phyloP scores from a whole-genome alignment of 2,797 vertebrate species.

The Trichosurus vulpecula region DNA sequence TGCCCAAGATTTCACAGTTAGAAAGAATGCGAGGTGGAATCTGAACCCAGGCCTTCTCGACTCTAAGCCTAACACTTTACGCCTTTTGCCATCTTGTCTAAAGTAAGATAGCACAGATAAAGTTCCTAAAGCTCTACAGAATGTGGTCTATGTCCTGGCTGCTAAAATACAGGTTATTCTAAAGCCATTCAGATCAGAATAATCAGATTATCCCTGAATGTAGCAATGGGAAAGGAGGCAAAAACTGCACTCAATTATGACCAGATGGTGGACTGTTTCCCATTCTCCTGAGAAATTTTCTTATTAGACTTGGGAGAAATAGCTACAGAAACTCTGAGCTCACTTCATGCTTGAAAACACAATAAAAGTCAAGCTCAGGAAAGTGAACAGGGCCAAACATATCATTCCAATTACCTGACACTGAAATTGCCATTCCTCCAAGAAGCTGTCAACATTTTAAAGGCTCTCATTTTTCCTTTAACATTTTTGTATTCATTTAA shows the following conservation, averaged over 20 bases:
- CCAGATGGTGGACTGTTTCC: background rate
- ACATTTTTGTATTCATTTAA: background rate
- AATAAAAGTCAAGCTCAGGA: constrained; percentile 21
- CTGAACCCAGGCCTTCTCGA: background rate
- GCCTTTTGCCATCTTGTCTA: background rate
- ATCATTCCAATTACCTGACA: background rate
- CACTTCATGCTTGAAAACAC: background rate
- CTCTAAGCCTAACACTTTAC: background rate
- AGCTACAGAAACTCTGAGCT: constrained; percentile 7
- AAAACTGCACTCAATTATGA: constrained; percentile 11
- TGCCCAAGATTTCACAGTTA: background rate
- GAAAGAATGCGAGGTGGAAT: background rate
- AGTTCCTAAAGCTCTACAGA: background rate
- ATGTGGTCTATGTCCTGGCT: background rate
- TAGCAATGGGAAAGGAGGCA: background rate
- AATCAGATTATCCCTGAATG: background rate
- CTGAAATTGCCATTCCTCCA: background rate
- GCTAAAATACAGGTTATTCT: background rate
- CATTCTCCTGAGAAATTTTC: background rate
- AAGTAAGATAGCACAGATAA: background rate
- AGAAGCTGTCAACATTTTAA: background rate
- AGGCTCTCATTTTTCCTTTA: background rate
- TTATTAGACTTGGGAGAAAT: constrained; percentile 11
- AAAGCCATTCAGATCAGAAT: background rate
- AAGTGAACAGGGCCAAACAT: constrained; percentile 24